Evolutionary conservation across 2,113 vertebrate species (phyloP).

Genomic region (Lasiurus borealis): DNA sequence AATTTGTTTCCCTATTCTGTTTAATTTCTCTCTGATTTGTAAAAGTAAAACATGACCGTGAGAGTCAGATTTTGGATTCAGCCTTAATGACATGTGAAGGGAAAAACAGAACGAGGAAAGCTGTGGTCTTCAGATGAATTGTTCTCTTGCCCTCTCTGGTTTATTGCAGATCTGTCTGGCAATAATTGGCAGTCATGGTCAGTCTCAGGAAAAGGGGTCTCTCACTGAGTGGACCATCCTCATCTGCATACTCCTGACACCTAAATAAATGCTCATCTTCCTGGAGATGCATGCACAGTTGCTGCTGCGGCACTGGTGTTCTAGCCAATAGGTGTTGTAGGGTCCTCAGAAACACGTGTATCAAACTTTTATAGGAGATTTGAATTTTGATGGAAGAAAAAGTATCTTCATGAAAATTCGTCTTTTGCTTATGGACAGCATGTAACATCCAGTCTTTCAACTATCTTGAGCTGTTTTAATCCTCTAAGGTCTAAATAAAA

Average conservation of each 20-base stretch:
- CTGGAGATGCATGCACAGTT: not conserved
- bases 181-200: not conserved
- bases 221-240: not conserved
- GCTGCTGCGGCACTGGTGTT: not conserved
- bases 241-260: not conserved
- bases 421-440: not conserved
- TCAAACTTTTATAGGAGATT: not conserved
- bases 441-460: not conserved
- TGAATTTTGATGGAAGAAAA: not conserved
- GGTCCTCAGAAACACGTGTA: not conserved
- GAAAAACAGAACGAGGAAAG: constrained; percentile 58
- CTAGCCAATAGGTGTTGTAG: not conserved
- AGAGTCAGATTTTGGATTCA: constrained; percentile 56
- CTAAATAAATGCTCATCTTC: not conserved
- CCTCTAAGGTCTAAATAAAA: not conserved
- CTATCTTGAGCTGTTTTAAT: not conserved
- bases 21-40: constrained; percentile 74
- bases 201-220: not conserved
- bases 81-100: constrained; percentile 69
- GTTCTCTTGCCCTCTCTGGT: constrained; percentile 3
- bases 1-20: constrained; percentile 73
- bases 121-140: constrained; percentile 32
- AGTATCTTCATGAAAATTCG: not conserved
- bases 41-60: constrained; percentile 65
- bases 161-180: constrained; percentile 41